These are phyloP conservation scores for Sminthurinus aureus DNA, from an alignment of 2,888 invertebrate species.

Conservation along the genomic window DNA sequence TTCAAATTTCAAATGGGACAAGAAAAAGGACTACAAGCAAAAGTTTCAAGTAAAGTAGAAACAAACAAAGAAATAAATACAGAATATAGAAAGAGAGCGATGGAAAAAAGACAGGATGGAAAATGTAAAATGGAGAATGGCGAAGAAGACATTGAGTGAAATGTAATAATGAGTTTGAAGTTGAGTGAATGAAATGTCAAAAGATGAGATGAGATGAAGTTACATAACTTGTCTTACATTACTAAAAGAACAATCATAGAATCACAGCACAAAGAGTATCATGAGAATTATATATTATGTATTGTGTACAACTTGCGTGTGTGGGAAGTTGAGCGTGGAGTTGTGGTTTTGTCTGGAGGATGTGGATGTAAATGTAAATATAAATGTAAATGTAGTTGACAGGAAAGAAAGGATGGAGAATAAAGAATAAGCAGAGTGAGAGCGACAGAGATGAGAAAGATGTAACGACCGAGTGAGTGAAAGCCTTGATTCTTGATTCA, in stretches of 20 bases:
- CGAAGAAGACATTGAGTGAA: too few species aligned
- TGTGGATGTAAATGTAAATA: slow-evolving; percentile 1
- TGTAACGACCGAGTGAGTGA: too few species aligned
- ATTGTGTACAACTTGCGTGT: too few species aligned
- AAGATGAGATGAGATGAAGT: slow-evolving; percentile 7
- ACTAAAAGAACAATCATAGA: too few species aligned
- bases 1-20: too few species aligned
- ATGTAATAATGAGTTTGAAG: slow-evolving; percentile 1
- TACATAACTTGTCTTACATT: neutral
- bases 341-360: slow-evolving; percentile 9
- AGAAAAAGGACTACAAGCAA: too few species aligned
- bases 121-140: neutral
- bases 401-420: neutral
- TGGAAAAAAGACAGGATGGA: neutral
- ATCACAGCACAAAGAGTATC: too few species aligned
- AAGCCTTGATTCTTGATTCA: too few species aligned
- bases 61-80: neutral
- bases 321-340: neutral
- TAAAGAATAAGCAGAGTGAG: too few species aligned
- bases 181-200: neutral
- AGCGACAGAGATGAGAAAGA: too few species aligned
- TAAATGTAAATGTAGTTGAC: slow-evolving; percentile 18
- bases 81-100: neutral
- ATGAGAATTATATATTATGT: too few species aligned
- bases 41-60: too few species aligned